Conservation (phyloP, 2,888 invertebrate species). For the Metalampra italica region DNA sequence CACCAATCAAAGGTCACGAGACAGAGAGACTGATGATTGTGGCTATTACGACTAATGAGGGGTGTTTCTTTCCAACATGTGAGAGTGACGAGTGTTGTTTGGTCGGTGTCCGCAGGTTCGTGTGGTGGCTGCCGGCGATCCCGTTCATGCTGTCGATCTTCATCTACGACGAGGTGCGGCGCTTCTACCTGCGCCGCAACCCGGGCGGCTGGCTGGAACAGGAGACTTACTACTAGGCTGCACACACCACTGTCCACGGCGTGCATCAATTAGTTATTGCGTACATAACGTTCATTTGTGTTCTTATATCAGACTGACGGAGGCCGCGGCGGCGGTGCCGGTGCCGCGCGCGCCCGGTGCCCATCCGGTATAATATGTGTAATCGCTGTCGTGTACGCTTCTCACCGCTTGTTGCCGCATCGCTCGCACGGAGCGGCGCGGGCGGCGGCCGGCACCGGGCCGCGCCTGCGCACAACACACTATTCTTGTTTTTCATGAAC, state of each 20-base stretch:
- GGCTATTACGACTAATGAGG: too few species aligned
- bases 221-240: conserved; percentile 97
- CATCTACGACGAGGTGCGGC: conserved; percentile 98
- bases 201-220: conserved; percentile 99
- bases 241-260: conserved; percentile 56
- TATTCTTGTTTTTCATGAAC: conserved; percentile 45
- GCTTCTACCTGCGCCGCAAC: conserved; percentile 97
- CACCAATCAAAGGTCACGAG: too few species aligned
- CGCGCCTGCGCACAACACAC: conserved; percentile 22
- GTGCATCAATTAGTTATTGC: conserved; percentile 60
- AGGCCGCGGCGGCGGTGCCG: conserved; percentile 50
- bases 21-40: too few species aligned
- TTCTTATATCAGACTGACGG: conserved; percentile 63
- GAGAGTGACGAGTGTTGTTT: not conserved
- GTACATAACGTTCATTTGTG: conserved; percentile 68
- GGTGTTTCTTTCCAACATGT: too few species aligned
- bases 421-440: conserved; percentile 38
- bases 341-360: conserved; percentile 18
- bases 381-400: conserved; percentile 70
- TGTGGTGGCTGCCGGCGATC: conserved; percentile 99
- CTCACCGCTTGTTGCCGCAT: conserved; percentile 69
- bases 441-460: conserved; percentile 24
- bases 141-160: conserved; percentile 99
- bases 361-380: conserved; percentile 59
- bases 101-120: conserved; percentile 85